These are phyloP conservation scores for Elanus axillaris DNA, from an alignment of 2,113 vertebrate genomes.

Conservation along the genomic window DNA sequence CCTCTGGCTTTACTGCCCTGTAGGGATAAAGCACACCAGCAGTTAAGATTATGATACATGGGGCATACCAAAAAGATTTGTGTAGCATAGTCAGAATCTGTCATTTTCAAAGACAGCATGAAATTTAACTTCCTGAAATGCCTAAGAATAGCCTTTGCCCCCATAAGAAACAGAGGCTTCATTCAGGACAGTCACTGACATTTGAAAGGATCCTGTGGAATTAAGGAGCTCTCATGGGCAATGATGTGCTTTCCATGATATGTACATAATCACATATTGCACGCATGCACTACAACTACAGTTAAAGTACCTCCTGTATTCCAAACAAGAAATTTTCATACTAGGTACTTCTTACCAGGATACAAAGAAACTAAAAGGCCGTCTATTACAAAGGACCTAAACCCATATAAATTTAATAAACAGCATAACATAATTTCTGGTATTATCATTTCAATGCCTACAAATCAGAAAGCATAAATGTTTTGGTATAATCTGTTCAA, in stretches of 20 bases:
- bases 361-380: neutral
- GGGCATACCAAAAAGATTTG: neutral
- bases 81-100: neutral
- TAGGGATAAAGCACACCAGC: neutral
- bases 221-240: neutral
- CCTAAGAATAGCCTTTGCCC: neutral
- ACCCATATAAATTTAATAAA: neutral
- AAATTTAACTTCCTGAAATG: neutral
- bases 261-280: neutral
- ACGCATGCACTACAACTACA: neutral
- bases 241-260: neutral
- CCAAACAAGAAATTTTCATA: neutral
- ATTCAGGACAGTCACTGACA: neutral
- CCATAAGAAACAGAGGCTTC: neutral
- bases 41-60: neutral
- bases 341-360: neutral
- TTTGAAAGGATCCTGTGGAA: neutral
- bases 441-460: neutral
- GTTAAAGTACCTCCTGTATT: neutral
- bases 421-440: neutral
- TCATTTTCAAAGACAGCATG: neutral
- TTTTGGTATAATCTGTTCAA: neutral
- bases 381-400: neutral
- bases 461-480: neutral
- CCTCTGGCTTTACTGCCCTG: slow-evolving; percentile 83